Evolutionary conservation across 2,888 invertebrate species (phyloP), one percentile per base, ranked within the genome.

Genomic region (Eulithis prunata): DNA sequence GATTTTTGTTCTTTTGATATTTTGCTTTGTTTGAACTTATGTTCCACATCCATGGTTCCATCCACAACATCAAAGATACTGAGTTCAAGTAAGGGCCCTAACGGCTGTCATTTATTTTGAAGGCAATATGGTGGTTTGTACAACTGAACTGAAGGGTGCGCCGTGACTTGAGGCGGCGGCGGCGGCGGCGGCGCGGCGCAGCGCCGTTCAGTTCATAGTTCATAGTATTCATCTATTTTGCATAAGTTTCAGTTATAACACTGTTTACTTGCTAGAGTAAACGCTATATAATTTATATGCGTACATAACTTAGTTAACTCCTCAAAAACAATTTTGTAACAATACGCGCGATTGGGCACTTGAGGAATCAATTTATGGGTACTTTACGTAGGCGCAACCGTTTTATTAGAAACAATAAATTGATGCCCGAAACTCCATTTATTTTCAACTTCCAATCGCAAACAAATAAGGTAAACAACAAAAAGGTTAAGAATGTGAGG

Each of bases 401-500:
- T 61, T 61, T 55, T 49, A 46, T 60, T 64, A 55, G 56, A 49
- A 55, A 61, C 57, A 51, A 58, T 59, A 58, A 53, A 62, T 66
- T 62, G 57, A 62, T 58, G 59, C 52, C 21, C 36, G 32, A 69
- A 65, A 61, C 67, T 61, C 62, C 51, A 54, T 57, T 41, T 43
- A 47, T 49, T 64, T 67, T 32, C 32, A 56, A 57, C 53, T 62
- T 58, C 36, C 55, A 53, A 57, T 60, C 54, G 54, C 62, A 64
- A 66, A 62, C 67, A 60, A 62, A 67, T 57, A 58, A 56, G 54
- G 52, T 64, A 46, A 65, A 62, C 57, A 65, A 57, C 58, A 64
- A 65, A 64, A 68, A 61, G 54, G 61, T 61, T 45, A 52, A 63
- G 56, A 67, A 63, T 68, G 49, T 43, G 45, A 60, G 43, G 41